Evolutionary conservation across 1,140 invertebrate genomes (phyloP).

Genomic region (Drosophila virilis): DNA sequence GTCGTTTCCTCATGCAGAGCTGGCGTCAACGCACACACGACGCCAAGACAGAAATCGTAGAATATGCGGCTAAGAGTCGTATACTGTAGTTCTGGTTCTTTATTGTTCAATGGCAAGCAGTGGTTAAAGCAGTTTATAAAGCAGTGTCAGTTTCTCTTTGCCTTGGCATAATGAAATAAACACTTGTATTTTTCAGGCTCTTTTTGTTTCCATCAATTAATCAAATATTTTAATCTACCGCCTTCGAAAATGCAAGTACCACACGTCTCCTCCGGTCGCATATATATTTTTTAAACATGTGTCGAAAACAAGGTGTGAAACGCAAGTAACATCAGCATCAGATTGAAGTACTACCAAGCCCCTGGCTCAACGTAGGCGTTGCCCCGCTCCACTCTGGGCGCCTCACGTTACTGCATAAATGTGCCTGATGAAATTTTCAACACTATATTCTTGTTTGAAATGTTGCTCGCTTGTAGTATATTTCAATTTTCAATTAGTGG

Average conservation of each 20-base stretch:
- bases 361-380: constrained; percentile 49
- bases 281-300: neutral
- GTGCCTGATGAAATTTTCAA: constrained; percentile 70
- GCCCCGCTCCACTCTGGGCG: constrained; percentile 23
- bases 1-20: neutral
- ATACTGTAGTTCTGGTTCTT: constrained; percentile 9
- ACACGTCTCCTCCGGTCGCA: no score
- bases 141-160: neutral
- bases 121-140: constrained; percentile 26
- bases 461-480: constrained; percentile 63
- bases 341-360: constrained; percentile 17
- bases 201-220: constrained; percentile 56
- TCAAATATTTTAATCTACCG: constrained; percentile 59
- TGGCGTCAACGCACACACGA: constrained; percentile 6
- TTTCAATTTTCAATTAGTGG: constrained; percentile 80
- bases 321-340: constrained; percentile 28
- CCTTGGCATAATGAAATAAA: constrained; percentile 10
- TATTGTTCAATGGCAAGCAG: neutral
- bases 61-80: fast-evolving
- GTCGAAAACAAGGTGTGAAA: constrained; percentile 72
- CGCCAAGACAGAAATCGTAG: constrained; percentile 9
- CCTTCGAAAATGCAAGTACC: constrained; percentile 22
- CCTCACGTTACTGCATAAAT: constrained; percentile 58
- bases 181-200: constrained; percentile 18
- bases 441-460: constrained; percentile 60